Evolutionary conservation across 2,888 invertebrate genomes (phyloP), one percentile per base, ranked within the genome.

Genomic region (Rhabditoides inermis): DNA sequence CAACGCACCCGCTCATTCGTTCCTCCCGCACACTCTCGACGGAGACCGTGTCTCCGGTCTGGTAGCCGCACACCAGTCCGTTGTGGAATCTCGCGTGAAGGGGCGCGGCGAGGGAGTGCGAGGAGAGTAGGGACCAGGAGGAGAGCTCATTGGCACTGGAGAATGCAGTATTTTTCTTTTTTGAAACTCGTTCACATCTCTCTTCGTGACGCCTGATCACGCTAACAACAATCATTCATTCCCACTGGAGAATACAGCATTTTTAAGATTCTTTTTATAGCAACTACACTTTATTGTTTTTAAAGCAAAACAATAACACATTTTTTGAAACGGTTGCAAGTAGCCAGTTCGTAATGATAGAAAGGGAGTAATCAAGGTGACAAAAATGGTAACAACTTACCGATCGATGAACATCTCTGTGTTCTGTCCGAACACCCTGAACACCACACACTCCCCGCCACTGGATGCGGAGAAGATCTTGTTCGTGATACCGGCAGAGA

Each of bases 21-120:
- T n/a, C n/a, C 32, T 79, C 75, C 52, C 77, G 61, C 26, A 79
- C 77, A 39, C 65, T 65, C 2, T 76, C 62, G 46, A 72, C 69
- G 54, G 75, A 73, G 12, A 79, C 53, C 3, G 77, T 73, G 5
- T 82, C 82, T 42, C 95, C 95, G 60, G 87, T 86, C 61, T 79
- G 73, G 69, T 76, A 83, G 77, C 88, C 86, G 78, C 94, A 95
- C 37, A 86, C 87, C 63, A 95, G 81, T 12, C 95, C 95, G 82
- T 98, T 98, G 68, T 85, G 83, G 79, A 95, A 95, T 44, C 86
- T 85, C 45, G 88, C 91, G 81, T 88, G 90, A 42, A 95, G 81
- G 45, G 85, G 83, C 48, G 92, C 88, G 41, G 90, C 89, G 69
- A 88, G 82, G 3, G 63, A 66, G 35, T 54, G 37, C 18, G 59